phyloP scores from a whole-genome alignment of 2,888 invertebrate species.

The Acrobasis suavella region DNA sequence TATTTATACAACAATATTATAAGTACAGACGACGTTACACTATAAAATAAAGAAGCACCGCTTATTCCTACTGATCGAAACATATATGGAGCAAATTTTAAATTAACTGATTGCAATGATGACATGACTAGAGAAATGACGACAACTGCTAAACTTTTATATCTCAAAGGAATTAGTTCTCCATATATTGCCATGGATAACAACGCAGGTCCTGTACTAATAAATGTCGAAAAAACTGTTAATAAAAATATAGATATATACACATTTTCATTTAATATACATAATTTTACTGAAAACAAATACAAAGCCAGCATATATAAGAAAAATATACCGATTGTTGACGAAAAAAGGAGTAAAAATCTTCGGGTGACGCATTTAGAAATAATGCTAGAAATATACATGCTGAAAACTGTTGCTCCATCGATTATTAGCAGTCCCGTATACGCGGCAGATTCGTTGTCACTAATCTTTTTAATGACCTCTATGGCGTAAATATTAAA shows the following conservation, averaged over 20 bases:
- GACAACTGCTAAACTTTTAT: slow-evolving; percentile 25
- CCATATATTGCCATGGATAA: slow-evolving; percentile 28
- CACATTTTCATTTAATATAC: slow-evolving; percentile 10
- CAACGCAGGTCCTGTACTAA: slow-evolving; percentile 22
- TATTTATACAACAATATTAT: slow-evolving; percentile 31
- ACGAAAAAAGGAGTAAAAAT: slow-evolving; percentile 12
- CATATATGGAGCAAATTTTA: slow-evolving; percentile 32
- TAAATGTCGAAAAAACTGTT: slow-evolving; percentile 17
- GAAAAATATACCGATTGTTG: slow-evolving; percentile 7
- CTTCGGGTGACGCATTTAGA: slow-evolving; percentile 30
- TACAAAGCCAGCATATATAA: slow-evolving; percentile 20
- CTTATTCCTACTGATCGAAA: slow-evolving; percentile 30
- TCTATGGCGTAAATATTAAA: slow-evolving; percentile 44
- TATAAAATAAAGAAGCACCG: slow-evolving; percentile 37
- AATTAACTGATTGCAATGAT: slow-evolving; percentile 22
- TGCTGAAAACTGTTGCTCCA: slow-evolving; percentile 36
- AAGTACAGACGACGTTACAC: slow-evolving; percentile 25
- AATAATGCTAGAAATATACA: slow-evolving; percentile 34
- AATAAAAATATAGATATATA: slow-evolving; percentile 22
- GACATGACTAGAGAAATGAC: slow-evolving; percentile 26
- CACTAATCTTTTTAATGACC: slow-evolving; percentile 43
- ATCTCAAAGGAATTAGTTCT: slow-evolving; percentile 27
- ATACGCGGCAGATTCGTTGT: slow-evolving; percentile 41
- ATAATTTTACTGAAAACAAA: slow-evolving; percentile 16
- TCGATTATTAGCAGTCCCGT: slow-evolving; percentile 41